Evolutionary conservation across 2,113 vertebrate genomes (phyloP), one percentile per base, ranked within the genome.

Genomic region (Caranx ignobilis): DNA sequence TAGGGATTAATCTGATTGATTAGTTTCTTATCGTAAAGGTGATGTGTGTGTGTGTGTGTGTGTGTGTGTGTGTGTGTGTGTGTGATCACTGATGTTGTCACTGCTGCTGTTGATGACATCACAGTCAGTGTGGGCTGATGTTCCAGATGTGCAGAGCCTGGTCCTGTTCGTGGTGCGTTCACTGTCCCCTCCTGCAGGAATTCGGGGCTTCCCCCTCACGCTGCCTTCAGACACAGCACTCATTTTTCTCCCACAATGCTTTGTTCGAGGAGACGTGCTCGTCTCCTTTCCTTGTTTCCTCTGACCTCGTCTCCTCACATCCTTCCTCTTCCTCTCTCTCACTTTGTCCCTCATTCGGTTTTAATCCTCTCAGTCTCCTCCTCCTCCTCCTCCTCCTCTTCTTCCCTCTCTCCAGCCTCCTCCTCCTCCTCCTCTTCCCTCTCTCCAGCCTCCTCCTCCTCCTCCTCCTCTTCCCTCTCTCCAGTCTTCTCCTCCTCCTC

Each of bases 221-320:
- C 74, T 56, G 16, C 10, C 11, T 35, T 76, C 56, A 81, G 26
- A 26, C 70, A 84, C 12, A 75, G 45, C 64, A 16, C 72, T 69
- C 11, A 16, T 67, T 76, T 84, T 71, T 65, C 54, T 77, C 74
- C 81, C 84, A 85, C 43, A 78, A 84, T 85, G 61, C 82, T 61
- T 81, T 81, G 75, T 70, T 79, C 64, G 32, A 32, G 41, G 61
- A 77, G 77, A 81, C 50, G 50, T 64, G 68, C 78, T 79, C 67
- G 16, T 62, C 60, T 39, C 48, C 57, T 37, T 16, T 9, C 47
- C 43, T 21, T 48, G 37, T 13, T 26, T 47, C 47, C 60, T 63
- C 34, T 43, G 7, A 4, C 32, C 59, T 41, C 2, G 21, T 68
- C 65, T 19, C 9, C 16, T 54, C 48, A 50, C 52, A 52, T n/a